Evolutionary conservation across 2,113 vertebrate species (phyloP).

Genomic region (Psilopogon haemacephalus): DNA sequence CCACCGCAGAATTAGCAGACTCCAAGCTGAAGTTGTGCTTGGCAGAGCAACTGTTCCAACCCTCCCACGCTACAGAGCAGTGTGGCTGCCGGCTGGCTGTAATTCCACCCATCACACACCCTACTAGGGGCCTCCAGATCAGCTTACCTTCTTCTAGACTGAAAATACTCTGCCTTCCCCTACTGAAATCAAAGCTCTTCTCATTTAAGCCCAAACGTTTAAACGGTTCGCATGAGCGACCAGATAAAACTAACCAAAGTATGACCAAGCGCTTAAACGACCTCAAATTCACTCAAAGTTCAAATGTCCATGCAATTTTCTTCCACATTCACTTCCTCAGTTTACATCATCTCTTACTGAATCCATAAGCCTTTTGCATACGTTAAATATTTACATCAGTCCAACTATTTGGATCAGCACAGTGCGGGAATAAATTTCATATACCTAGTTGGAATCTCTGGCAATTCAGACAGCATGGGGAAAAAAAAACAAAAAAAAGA

Average conservation of each 20-base stretch:
- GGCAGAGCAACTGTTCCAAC: neutral
- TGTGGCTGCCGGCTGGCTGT: neutral
- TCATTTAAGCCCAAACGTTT: neutral
- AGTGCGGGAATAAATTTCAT: neutral
- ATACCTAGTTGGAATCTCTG: neutral
- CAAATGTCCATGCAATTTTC: neutral
- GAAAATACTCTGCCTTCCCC: neutral
- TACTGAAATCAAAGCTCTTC: neutral
- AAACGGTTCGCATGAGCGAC: accelerated
- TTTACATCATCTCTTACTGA: neutral
- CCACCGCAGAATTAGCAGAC: neutral
- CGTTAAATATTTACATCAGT: neutral
- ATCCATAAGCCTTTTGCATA: no score
- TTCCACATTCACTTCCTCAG: neutral
- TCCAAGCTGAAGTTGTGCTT: neutral
- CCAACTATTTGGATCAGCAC: neutral
- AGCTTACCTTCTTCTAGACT: neutral
- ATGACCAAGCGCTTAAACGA: neutral
- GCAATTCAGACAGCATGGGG: neutral
- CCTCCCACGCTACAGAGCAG: neutral
- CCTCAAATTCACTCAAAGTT: neutral
- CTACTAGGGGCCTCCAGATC: neutral
- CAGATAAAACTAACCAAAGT: neutral
- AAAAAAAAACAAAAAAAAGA: neutral
- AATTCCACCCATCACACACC: neutral